Percentiles rank a stretch among this genome's conserved stretches.
Conservation (phyloP, 1,140 invertebrate genomes). For the Anadara kagoshimensis region DNA sequence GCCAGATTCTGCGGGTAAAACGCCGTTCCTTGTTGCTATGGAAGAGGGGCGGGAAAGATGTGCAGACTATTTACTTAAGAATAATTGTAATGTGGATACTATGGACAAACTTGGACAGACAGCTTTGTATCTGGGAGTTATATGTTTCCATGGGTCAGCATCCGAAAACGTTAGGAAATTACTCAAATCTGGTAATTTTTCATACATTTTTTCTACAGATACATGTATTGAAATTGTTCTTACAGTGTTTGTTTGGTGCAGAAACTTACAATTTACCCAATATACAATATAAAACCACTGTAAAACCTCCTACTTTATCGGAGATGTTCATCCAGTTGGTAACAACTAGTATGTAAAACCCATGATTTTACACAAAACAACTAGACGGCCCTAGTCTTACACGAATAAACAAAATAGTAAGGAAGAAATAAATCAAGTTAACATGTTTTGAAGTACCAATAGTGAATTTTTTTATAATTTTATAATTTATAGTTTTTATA, state of each 20-base stretch:
- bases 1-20: slow-evolving; percentile 39
- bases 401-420: no score
- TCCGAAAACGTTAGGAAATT: slow-evolving; percentile 37
- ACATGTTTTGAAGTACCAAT: no score
- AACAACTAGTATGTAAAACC: no score
- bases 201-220: neutral
- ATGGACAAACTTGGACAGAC: slow-evolving; percentile 37
- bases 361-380: no score
- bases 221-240: neutral
- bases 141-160: slow-evolving; percentile 18
- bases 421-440: no score
- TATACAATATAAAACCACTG: no score
- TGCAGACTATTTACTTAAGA: slow-evolving; percentile 39
- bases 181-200: slow-evolving; percentile 24
- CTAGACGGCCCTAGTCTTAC: no score
- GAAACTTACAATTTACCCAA: no score
- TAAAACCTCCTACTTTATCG: no score
- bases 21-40: slow-evolving; percentile 31
- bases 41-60: slow-evolving; percentile 34
- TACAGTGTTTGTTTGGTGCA: neutral
- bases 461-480: no score
- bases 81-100: slow-evolving; percentile 37
- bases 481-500: no score
- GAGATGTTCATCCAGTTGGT: no score
- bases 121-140: slow-evolving; percentile 31